Evolutionary conservation across 2,888 invertebrate species (phyloP).

Genomic region (Heliconius ismenius): DNA sequence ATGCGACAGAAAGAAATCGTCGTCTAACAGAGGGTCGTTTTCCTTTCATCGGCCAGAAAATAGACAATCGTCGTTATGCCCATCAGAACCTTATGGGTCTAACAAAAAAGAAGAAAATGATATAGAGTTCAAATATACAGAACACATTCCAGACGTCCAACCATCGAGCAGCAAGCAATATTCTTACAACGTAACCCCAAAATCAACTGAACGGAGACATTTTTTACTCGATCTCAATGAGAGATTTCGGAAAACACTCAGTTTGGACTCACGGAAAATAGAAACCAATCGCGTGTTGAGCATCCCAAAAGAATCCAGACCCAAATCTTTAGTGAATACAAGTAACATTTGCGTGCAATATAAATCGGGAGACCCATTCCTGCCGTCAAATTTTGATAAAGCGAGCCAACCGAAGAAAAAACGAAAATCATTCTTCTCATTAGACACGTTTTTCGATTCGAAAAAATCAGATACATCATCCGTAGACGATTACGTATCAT

Average conservation of each 20-base stretch:
- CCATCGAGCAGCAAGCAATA: conserved; percentile 74
- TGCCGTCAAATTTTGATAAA: conserved; percentile 68
- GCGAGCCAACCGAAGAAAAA: conserved; percentile 73
- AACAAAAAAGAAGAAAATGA: conserved; percentile 70
- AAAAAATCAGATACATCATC: conserved; percentile 78
- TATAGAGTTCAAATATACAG: conserved; percentile 76
- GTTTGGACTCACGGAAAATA: conserved; percentile 74
- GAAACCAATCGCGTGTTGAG: conserved; percentile 69
- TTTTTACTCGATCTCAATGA: conserved; percentile 74
- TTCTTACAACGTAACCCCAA: conserved; percentile 74
- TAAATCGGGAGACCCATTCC: conserved; percentile 62
- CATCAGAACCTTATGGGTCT: conserved; percentile 60
- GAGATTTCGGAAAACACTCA: conserved; percentile 76
- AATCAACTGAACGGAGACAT: conserved; percentile 72
- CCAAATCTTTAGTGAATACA: conserved; percentile 75
- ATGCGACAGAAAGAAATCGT: conserved; percentile 69
- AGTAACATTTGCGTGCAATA: conserved; percentile 70
- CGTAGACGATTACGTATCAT: conserved; percentile 77
- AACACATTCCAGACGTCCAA: conserved; percentile 72
- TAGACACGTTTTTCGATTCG: conserved; percentile 78
- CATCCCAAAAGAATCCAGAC: conserved; percentile 66
- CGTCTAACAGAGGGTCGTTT: conserved; percentile 71
- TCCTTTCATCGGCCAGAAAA: conserved; percentile 73
- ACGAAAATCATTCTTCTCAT: conserved; percentile 76
- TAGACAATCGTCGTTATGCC: conserved; percentile 60